Evolutionary conservation across 2,888 invertebrate genomes (phyloP), one percentile per base, ranked within the genome.

Genomic region (Metacarcinus magister): DNA sequence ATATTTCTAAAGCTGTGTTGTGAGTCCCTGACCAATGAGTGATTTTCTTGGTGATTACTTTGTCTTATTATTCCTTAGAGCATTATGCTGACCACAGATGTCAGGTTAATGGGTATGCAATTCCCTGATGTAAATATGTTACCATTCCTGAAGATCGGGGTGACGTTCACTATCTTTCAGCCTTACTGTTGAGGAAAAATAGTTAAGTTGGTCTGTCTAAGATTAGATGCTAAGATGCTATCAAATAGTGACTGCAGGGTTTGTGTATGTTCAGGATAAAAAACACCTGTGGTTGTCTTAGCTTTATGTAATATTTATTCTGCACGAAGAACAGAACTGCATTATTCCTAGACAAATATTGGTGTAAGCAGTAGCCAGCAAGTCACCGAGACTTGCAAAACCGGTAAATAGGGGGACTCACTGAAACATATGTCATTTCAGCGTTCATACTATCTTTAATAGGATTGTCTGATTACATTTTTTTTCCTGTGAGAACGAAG

Each of bases 251-350:
- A 39, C 67, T 67, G 4, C 67, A 67, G 5, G 23, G 67, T 23
- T 67, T 16, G 23, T 16, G n/a, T 23, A 19, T 23, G 39, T 32
- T 39, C 39, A 87, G 87, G 87, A 87, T 87, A 39, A 39, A 54
- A 92, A 48, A 10, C 92, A 92, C 28, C 10, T 39, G 19, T 60
- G 39, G 28, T 32, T 23, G 44, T 32, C 87, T 39, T 87, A 32
- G 39, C 87, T 87, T 87, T 87, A 32, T 16, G 0, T 13, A 87
- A 19, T 75, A 75, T 75, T 93, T 93, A 93, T 75, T 93, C 93
- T 75, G 75, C 93, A n/a, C 32, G 93, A 93, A 44, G n/a, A 75
- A 75, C 43, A 75, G 75, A 93, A 87, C 32, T 32, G 8, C 23
- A 16, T 32, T 39, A 3, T 19, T 87, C n/a, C 32, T 87, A 87